Percentiles rank a stretch among this genome's conserved stretches.
These are phyloP conservation scores for Pyrgilauda ruficollis DNA, from an alignment of 2,113 vertebrate species.

Conservation along the genomic window DNA sequence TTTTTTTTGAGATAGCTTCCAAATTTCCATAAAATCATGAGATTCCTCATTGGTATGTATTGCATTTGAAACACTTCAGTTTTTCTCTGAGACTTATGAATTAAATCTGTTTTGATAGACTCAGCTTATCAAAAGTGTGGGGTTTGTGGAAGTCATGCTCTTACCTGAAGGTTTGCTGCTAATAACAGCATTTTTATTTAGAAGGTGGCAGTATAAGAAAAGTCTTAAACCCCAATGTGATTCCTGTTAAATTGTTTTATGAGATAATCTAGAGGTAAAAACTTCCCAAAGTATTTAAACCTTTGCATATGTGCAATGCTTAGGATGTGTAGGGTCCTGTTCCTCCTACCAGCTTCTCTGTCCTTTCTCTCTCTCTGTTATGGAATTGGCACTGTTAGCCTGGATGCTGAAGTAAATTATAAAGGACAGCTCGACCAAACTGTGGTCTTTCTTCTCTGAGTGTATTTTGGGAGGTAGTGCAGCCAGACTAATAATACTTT, in stretches of 20 bases:
- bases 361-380: neutral
- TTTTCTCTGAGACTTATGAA: neutral
- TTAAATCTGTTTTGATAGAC: neutral
- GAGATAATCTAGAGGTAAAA: neutral
- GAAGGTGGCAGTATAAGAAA: constrained; percentile 24
- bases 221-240: constrained; percentile 17
- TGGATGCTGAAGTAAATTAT: neutral
- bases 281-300: neutral
- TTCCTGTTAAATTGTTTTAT: neutral
- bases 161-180: neutral
- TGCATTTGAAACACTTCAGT: neutral
- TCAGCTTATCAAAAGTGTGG: neutral
- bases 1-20: neutral
- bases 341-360: neutral
- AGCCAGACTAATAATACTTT: neutral
- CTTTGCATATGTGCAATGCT: neutral
- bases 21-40: neutral
- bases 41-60: neutral
- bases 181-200: constrained; percentile 26
- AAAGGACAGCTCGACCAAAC: neutral
- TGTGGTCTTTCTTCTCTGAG: neutral
- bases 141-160: constrained; percentile 11
- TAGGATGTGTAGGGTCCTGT: neutral
- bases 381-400: neutral
- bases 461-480: neutral